Conservation (phyloP, 2,888 invertebrate genomes). For the Caenorhabditis zanzibari region DNA sequence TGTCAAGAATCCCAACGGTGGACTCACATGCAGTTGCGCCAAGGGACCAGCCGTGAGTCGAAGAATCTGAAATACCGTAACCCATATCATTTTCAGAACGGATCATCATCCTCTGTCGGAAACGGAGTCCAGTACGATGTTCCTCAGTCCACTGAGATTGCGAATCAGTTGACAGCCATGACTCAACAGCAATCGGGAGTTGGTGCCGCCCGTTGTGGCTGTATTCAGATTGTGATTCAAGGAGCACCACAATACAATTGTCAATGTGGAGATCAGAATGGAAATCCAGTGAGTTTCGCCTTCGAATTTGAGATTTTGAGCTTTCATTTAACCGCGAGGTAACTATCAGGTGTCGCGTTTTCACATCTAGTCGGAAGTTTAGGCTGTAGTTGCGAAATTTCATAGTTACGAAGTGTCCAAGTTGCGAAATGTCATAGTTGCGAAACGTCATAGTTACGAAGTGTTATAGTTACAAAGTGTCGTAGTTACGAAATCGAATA, state of each 20-base stretch:
- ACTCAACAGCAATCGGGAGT: constrained; percentile 47
- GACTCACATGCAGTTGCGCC: constrained; percentile 71
- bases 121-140: constrained; percentile 48
- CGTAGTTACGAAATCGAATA: too few relatives aligned
- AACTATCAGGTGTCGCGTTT: too few relatives aligned
- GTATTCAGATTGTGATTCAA: constrained; percentile 76
- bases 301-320: too few relatives aligned
- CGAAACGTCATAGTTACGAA: too few relatives aligned
- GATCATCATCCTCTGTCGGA: constrained; percentile 45
- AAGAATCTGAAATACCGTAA: neutral
- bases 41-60: constrained; percentile 65
- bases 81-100: too few relatives aligned
- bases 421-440: too few relatives aligned
- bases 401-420: too few relatives aligned
- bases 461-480: too few relatives aligned
- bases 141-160: constrained; percentile 67
- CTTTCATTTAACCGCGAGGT: too few relatives aligned
- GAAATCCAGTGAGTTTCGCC: constrained; percentile 63
- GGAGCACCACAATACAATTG: constrained; percentile 76
- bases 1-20: constrained; percentile 73
- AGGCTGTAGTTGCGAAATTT: too few relatives aligned
- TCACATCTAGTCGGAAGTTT: too few relatives aligned
- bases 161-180: constrained; percentile 66
- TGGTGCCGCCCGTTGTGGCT: constrained; percentile 67
- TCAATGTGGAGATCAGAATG: constrained; percentile 72